Conservation (phyloP, 1,140 invertebrate genomes). For the Holcopasites calliopsidis region DNA sequence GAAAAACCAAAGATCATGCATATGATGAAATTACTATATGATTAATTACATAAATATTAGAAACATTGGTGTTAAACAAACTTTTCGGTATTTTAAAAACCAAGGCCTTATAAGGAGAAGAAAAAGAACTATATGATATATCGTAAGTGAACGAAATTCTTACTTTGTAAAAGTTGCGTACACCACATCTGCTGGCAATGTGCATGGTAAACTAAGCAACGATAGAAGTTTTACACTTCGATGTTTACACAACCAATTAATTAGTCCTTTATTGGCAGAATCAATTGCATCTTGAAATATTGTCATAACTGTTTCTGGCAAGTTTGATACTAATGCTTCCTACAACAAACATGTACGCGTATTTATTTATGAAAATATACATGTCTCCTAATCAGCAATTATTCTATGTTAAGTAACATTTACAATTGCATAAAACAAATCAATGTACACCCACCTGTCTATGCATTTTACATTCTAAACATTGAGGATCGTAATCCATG, state of each 20-base stretch:
- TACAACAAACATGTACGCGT: constrained; percentile 72
- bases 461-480: constrained; percentile 90
- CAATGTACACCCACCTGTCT: constrained; percentile 85
- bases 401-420: no score
- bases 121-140: no score
- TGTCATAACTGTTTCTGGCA: constrained; percentile 91
- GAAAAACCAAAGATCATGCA: constrained; percentile 9
- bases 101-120: no score
- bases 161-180: constrained; percentile 91
- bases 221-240: constrained; percentile 89
- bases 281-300: constrained; percentile 96
- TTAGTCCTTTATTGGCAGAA: constrained; percentile 92
- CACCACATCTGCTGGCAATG: constrained; percentile 91
- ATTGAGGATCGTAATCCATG: constrained; percentile 89
- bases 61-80: no score
- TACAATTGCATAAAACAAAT: no score
- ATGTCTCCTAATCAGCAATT: not conserved
- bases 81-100: no score
- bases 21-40: not conserved
- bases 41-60: not conserved
- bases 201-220: constrained; percentile 89
- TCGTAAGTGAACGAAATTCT: constrained; percentile 73
- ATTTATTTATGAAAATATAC: not conserved
- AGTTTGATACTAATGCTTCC: constrained; percentile 91
- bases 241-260: constrained; percentile 94